phyloP scores from a whole-genome alignment of 2,113 vertebrate species.

The Aspidoscelis tigris region DNA sequence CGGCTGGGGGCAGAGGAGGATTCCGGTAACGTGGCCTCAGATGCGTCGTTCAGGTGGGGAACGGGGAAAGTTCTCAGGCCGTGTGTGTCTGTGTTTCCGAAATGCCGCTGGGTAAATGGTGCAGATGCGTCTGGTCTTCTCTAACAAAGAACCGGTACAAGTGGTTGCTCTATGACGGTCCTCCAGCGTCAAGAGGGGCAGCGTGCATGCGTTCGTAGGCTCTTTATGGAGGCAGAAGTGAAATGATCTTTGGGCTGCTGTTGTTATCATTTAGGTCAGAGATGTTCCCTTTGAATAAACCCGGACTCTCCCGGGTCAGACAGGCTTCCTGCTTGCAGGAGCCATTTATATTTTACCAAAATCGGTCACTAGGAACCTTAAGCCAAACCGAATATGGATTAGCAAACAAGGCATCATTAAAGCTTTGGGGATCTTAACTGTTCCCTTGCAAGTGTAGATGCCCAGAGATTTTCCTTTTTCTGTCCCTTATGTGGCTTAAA shows the following conservation, averaged over 20 bases:
- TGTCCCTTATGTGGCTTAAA: neutral
- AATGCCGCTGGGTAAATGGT: constrained; percentile 37
- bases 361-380: constrained; percentile 9
- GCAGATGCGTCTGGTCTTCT: constrained; percentile 32
- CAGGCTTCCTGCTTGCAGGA: neutral
- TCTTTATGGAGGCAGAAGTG: neutral
- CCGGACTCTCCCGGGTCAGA: neutral
- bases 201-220: constrained; percentile 6
- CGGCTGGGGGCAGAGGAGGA: constrained; percentile 5
- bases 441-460: neutral
- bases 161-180: constrained; percentile 34
- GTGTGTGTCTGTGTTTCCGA: neutral
- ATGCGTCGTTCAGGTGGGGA: constrained; percentile 23
- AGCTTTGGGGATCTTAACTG: constrained; percentile 11
- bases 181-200: constrained; percentile 31
- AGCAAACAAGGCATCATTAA: neutral
- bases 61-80: constrained; percentile 61
- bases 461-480: neutral
- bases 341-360: constrained; percentile 38
- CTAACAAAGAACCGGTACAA: constrained; percentile 43
- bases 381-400: neutral
- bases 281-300: neutral
- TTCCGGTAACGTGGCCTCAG: constrained; percentile 45
- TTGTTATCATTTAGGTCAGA: constrained; percentile 1
- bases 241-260: neutral